Percentiles rank a stretch among this genome's conserved stretches.
phyloP scores from a whole-genome alignment of 2,797 vertebrate species.

The Siniperca undulata region DNA sequence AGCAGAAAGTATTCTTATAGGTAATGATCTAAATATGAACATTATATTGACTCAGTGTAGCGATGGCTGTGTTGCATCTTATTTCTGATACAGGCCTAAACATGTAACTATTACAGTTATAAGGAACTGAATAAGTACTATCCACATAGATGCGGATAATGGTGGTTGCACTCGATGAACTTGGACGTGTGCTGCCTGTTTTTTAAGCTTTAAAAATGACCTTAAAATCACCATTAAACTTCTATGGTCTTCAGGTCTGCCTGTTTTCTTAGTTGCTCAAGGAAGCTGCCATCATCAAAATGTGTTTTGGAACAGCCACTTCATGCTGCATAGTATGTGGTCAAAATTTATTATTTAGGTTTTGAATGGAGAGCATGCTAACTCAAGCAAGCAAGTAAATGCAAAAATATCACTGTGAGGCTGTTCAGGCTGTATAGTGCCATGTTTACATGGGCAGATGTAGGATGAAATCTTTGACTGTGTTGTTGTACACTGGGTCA shows the following conservation, averaged over 20 bases:
- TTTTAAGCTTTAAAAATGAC: background rate
- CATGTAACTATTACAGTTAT: background rate
- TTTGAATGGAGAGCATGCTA: background rate
- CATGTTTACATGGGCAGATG: conserved; percentile 10
- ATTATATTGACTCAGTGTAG: background rate
- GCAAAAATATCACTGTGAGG: conserved; percentile 8
- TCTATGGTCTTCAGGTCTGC: background rate
- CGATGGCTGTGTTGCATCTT: background rate
- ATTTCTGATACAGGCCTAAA: background rate
- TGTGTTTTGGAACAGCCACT: background rate
- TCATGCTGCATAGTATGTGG: background rate
- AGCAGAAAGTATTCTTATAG: background rate
- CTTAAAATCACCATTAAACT: background rate
- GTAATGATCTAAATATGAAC: background rate
- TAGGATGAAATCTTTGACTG: background rate
- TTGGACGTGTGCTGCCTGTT: background rate
- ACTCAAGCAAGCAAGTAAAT: conserved; percentile 1
- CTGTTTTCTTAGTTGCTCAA: background rate
- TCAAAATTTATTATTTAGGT: background rate
- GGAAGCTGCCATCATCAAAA: background rate
- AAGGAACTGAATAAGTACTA: background rate
- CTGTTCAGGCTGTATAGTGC: background rate
- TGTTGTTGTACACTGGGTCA: background rate
- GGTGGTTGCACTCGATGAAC: background rate
- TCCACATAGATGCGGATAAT: background rate